These are phyloP conservation scores for Amphiprion percula DNA, from an alignment of 2,113 vertebrate genomes.

Conservation along the genomic window DNA sequence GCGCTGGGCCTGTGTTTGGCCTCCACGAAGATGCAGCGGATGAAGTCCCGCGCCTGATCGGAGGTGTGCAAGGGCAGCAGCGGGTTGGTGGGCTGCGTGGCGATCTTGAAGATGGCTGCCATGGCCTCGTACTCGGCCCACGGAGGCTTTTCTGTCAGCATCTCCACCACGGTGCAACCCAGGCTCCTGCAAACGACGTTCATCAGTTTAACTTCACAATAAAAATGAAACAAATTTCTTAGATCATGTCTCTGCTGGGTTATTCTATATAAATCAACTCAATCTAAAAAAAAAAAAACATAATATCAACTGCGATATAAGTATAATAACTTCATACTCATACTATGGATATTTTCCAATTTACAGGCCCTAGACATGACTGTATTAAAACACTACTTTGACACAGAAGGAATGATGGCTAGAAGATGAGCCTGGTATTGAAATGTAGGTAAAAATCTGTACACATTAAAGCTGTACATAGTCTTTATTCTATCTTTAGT, in stretches of 20 bases:
- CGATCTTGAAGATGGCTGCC: slow-evolving; percentile 98
- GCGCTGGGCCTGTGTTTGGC: slow-evolving; percentile 94
- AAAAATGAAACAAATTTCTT: slow-evolving; percentile 47
- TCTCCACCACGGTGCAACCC: slow-evolving; percentile 96
- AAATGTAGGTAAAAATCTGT: too few relatives aligned
- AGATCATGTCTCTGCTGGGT: neutral
- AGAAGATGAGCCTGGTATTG: too few relatives aligned
- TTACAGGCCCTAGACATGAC: too few relatives aligned
- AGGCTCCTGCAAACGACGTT: slow-evolving; percentile 87
- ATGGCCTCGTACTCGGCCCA: slow-evolving; percentile 98
- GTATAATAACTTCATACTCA: too few relatives aligned
- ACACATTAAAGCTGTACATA: too few relatives aligned
- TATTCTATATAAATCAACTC: neutral
- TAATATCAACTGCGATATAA: too few relatives aligned
- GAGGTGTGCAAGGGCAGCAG: slow-evolving; percentile 92
- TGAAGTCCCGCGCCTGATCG: slow-evolving; percentile 92
- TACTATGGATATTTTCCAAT: too few relatives aligned
- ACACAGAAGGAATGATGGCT: too few relatives aligned
- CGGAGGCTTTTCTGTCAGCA: slow-evolving; percentile 97
- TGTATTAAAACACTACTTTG: too few relatives aligned
- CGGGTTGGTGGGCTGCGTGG: slow-evolving; percentile 96
- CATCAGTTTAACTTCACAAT: neutral
- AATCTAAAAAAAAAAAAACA: too few relatives aligned
- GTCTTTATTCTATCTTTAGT: too few relatives aligned
- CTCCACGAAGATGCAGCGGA: slow-evolving; percentile 95